Evolutionary conservation across 2,888 invertebrate genomes (phyloP), one percentile per base, ranked within the genome.

Genomic region (Trypoxylon attenuatum): DNA sequence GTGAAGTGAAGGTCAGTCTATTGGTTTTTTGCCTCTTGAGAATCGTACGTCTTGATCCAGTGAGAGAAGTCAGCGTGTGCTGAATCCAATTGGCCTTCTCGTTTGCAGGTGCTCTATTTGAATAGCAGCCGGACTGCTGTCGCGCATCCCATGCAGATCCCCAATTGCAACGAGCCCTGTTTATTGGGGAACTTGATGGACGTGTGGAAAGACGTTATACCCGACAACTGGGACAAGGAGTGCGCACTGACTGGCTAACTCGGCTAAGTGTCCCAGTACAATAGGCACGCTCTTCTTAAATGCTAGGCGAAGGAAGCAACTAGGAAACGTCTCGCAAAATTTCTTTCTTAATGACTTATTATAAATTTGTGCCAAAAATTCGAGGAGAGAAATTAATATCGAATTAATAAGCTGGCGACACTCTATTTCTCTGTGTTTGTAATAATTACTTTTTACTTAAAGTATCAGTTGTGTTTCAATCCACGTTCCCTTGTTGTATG

Each of bases 201-300:
- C 23, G 84, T 91, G 15, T 85, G 92, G 63, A 84, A 88, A 50
- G 88, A 90, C 45, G 84, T 93, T 8, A 87, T 93, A 47, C 91
- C 94, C 0, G 81, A 85, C 0, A 89, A 94, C 80, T 94, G 93
- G 91, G 91, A 92, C 59, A 86, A 88, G 6, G 93, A 93, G 77
- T 95, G 94, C 80, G 16, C 10, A 8, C 18, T n/a, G n/a, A n/a
- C n/a, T n/a, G n/a, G n/a, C n/a, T 27, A 27, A 6, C 27, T 18
- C 19, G 18, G 5, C 15, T 19, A 18, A 18, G 19, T 18, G 10
- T 33, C 5, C 33, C 4, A 13, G 8, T 4, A 33, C 33, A 33
- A 33, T 33, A 33, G 33, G 10, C 33, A 5, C 25, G 33, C 33
- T 33, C 33, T 33, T 33, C 10, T 13, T 13, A 33, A 33, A 33